These are phyloP conservation scores for Gryon sp. DNA, from an alignment of 1,140 invertebrate genomes.

Conservation along the genomic window DNA sequence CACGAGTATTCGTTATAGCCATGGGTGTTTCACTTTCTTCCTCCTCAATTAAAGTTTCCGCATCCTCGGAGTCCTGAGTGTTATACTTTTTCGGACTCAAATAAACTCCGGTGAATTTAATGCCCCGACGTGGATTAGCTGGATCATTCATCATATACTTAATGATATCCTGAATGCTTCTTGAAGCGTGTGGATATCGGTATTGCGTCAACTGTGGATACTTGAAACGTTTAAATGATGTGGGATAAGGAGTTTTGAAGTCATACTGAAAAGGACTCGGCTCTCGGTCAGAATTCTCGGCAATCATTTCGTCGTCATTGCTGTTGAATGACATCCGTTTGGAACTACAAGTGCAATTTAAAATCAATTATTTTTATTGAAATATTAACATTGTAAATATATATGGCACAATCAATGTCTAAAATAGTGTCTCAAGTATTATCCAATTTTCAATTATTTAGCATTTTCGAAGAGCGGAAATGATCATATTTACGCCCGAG, in stretches of 20 bases:
- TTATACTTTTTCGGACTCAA: slow-evolving; percentile 74
- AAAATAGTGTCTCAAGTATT: too few relatives aligned
- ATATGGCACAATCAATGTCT: too few relatives aligned
- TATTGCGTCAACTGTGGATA: slow-evolving; percentile 78
- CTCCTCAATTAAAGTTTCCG: slow-evolving; percentile 54
- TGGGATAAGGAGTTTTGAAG: slow-evolving; percentile 70
- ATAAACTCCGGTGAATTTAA: slow-evolving; percentile 76
- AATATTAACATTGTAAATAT: too few relatives aligned
- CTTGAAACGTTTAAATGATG: slow-evolving; percentile 71
- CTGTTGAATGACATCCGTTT: neutral
- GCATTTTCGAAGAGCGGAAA: too few relatives aligned
- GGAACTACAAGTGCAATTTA: too few relatives aligned
- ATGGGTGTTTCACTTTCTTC: slow-evolving; percentile 42
- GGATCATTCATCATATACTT: slow-evolving; percentile 74
- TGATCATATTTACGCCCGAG: too few relatives aligned
- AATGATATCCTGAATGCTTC: slow-evolving; percentile 80
- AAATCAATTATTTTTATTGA: too few relatives aligned
- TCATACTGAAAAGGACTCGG: slow-evolving; percentile 73
- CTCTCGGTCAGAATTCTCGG: slow-evolving; percentile 54
- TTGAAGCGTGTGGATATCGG: slow-evolving; percentile 74
- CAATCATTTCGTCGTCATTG: slow-evolving; percentile 10
- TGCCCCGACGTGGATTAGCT: slow-evolving; percentile 65
- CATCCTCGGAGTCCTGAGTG: slow-evolving; percentile 55
- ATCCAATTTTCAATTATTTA: too few relatives aligned
- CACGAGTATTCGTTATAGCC: slow-evolving; percentile 56